Conservation (phyloP, 2,888 invertebrate species). For the Crocallis elinguaria region DNA sequence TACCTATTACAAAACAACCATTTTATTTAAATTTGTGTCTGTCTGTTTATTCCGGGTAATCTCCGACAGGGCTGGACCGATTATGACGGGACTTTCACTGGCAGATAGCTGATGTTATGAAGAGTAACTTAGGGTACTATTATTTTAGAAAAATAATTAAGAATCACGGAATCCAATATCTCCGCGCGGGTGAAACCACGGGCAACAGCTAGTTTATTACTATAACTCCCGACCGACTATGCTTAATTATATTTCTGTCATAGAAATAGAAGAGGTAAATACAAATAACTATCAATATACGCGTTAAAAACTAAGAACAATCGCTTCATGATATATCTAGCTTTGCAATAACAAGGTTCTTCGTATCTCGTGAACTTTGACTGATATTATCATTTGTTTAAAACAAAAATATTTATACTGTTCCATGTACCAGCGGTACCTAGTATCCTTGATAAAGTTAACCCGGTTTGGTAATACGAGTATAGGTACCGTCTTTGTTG, state of each 20-base stretch:
- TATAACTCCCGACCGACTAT: too few species aligned
- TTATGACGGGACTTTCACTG: too few species aligned
- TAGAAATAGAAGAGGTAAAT: not conserved
- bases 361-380: conserved; percentile 70
- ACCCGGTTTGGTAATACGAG: conserved; percentile 49
- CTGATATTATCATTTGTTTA: conserved; percentile 56
- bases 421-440: conserved; percentile 42
- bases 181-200: too few species aligned
- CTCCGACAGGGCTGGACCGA: too few species aligned
- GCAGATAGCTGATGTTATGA: too few species aligned
- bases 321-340: conserved; percentile 21
- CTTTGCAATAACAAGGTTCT: conserved; percentile 63
- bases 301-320: conserved; percentile 29
- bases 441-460: conserved; percentile 49
- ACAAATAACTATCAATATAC: conserved; percentile 14
- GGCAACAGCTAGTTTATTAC: too few species aligned
- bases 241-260: not conserved
- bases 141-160: too few species aligned
- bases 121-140: too few species aligned
- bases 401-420: conserved; percentile 70
- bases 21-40: too few species aligned
- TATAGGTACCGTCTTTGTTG: conserved; percentile 27
- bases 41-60: too few species aligned
- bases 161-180: too few species aligned
- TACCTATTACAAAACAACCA: too few species aligned